Evolutionary conservation across 2,888 invertebrate genomes (phyloP).

Genomic region (Julus scandinavius): DNA sequence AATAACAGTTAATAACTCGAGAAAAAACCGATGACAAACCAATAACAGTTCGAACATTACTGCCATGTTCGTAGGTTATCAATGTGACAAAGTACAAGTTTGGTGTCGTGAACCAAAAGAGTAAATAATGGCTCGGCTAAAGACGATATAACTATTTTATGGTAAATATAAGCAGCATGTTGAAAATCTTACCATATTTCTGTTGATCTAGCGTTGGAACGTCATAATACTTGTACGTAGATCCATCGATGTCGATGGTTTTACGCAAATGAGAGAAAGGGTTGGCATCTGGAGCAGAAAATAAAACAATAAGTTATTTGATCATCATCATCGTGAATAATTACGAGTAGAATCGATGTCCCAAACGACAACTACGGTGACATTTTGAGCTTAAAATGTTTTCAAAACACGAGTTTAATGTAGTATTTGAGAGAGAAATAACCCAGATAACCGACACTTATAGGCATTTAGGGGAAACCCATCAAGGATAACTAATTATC

Average conservation of each 20-base stretch:
- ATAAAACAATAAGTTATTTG: too few relatives aligned
- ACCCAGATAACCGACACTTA: too few relatives aligned
- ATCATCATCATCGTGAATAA: too few relatives aligned
- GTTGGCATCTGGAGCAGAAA: conserved; percentile 69
- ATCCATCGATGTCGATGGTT: conserved; percentile 72
- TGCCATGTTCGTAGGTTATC: background rate
- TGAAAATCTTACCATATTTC: conserved; percentile 79
- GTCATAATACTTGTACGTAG: conserved; percentile 82
- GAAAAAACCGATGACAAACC: too few relatives aligned
- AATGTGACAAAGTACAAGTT: background rate
- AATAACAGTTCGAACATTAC: too few relatives aligned
- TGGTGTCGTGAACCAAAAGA: too few relatives aligned
- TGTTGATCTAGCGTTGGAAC: conserved; percentile 75
- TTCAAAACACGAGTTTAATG: background rate
- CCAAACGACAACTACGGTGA: background rate
- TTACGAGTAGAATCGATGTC: too few relatives aligned
- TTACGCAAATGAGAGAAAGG: conserved; percentile 75
- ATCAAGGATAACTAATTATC: too few relatives aligned
- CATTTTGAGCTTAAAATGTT: background rate
- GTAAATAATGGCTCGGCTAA: too few relatives aligned
- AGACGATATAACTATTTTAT: too few relatives aligned
- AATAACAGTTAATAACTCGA: too few relatives aligned
- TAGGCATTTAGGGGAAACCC: too few relatives aligned
- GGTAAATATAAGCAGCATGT: background rate
- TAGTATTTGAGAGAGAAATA: background rate